phyloP scores from a whole-genome alignment of 2,888 invertebrate genomes.

The Campoletis raptor region DNA sequence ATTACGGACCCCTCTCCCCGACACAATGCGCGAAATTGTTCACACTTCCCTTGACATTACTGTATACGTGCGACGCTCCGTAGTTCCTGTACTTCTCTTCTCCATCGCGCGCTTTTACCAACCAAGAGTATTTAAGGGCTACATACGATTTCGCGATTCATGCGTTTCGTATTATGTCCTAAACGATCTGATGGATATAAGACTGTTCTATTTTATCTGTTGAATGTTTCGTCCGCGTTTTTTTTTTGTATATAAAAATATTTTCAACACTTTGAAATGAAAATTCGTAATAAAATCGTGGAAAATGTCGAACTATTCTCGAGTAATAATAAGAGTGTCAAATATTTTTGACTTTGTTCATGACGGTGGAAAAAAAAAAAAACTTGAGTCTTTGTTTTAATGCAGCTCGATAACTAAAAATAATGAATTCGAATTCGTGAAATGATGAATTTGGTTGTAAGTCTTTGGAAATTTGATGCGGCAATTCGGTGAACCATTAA shows the following conservation, averaged over 20 bases:
- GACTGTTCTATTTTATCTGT: neutral
- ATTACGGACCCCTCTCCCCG: slow-evolving; percentile 59
- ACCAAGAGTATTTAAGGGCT: slow-evolving; percentile 31
- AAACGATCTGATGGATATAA: neutral
- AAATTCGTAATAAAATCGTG: neutral
- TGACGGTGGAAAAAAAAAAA: too few species aligned
- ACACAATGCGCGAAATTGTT: slow-evolving; percentile 84
- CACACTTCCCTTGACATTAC: slow-evolving; percentile 83
- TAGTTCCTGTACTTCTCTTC: slow-evolving; percentile 68
- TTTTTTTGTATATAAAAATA: neutral
- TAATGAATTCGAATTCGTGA: neutral
- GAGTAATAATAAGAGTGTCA: too few species aligned
- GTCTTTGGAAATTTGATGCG: neutral
- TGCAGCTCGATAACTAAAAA: too few species aligned
- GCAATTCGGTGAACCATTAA: neutral
- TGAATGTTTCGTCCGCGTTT: too few species aligned
- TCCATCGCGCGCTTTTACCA: slow-evolving; percentile 18
- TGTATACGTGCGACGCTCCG: slow-evolving; percentile 77
- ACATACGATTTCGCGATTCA: slow-evolving; percentile 39
- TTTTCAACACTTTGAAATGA: neutral
- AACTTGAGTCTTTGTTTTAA: too few species aligned
- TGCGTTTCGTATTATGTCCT: neutral
- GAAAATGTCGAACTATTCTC: neutral
- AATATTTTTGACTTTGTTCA: too few species aligned
- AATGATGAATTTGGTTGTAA: neutral